Evolutionary conservation across 2,888 invertebrate species (phyloP).

Genomic region (Lymantria dispar): DNA sequence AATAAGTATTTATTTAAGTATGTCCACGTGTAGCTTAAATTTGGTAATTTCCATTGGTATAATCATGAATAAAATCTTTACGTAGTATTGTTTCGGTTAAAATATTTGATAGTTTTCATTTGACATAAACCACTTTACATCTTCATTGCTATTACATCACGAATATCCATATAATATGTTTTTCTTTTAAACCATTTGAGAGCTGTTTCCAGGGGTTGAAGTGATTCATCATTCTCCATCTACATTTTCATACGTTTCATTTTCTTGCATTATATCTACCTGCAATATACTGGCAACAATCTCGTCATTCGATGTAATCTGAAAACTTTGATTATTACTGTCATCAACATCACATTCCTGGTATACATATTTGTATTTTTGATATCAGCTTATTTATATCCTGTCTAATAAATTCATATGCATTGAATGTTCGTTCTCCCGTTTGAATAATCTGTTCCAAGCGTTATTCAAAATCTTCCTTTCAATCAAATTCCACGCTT

Average conservation of each 20-base stretch:
- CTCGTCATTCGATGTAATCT: slow-evolving; percentile 14
- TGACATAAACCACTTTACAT: no score
- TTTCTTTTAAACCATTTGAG: neutral
- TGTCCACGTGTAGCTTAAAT: no score
- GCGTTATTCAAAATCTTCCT: slow-evolving; percentile 12
- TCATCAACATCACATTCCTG: slow-evolving; percentile 15
- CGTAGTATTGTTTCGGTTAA: no score
- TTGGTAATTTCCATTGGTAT: no score
- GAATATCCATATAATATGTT: no score
- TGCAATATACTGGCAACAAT: slow-evolving; percentile 8
- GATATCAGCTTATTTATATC: slow-evolving; percentile 17
- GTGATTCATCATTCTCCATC: slow-evolving; percentile 1
- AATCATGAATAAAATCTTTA: no score
- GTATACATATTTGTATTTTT: slow-evolving; percentile 16
- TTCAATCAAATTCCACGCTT: slow-evolving; percentile 11
- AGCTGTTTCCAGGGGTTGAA: neutral
- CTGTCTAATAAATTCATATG: slow-evolving; percentile 15
- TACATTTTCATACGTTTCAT: slow-evolving; percentile 5
- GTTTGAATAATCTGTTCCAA: slow-evolving; percentile 13
- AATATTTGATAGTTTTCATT: no score
- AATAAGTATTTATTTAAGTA: no score
- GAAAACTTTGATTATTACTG: slow-evolving; percentile 11
- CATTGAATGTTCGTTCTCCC: slow-evolving; percentile 9
- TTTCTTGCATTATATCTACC: no score
- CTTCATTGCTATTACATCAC: no score